phyloP scores from a whole-genome alignment of 2,797 vertebrate species.

The Esox lucius region DNA sequence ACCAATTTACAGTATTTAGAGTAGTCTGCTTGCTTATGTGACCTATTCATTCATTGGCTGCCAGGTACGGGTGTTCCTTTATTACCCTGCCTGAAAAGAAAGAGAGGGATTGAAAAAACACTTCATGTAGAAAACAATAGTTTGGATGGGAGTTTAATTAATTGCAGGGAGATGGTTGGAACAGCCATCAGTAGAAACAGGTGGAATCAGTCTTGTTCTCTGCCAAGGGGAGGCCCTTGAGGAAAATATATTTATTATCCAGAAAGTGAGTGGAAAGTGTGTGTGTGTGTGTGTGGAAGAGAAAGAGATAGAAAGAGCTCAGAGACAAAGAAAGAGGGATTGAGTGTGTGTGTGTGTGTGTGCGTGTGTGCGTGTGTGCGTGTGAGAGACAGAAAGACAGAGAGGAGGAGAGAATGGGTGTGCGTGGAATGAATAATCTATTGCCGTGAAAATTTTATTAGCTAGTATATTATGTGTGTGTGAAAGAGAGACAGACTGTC shows the following conservation, averaged over 20 bases:
- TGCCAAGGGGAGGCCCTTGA: slow-evolving; percentile 40
- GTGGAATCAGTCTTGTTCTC: slow-evolving; percentile 34
- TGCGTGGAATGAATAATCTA: no score
- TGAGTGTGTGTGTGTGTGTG: background rate
- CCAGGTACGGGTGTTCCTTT: background rate
- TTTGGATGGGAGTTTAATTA: slow-evolving; percentile 43
- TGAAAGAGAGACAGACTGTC: background rate
- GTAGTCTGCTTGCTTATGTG: background rate
- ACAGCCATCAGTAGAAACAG: slow-evolving; percentile 35
- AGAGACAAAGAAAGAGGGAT: background rate
- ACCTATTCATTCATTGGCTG: slow-evolving; percentile 19
- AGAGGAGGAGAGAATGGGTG: no score
- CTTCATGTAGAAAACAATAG: slow-evolving; percentile 33
- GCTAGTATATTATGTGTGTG: no score
- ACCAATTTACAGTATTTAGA: slow-evolving; percentile 6
- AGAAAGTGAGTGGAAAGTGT: slow-evolving; percentile 40
- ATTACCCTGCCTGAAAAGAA: slow-evolving; percentile 33
- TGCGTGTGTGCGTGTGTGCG: background rate
- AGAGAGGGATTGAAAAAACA: slow-evolving; percentile 24
- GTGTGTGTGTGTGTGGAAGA: background rate
- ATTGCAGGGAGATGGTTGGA: slow-evolving; percentile 35
- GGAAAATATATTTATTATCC: slow-evolving; percentile 50
- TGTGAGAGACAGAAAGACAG: no score
- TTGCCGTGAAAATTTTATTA: no score
- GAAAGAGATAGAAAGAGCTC: background rate